These are phyloP conservation scores for Parascotia fuliginaria DNA, from an alignment of 2,888 invertebrate genomes.

Conservation along the genomic window DNA sequence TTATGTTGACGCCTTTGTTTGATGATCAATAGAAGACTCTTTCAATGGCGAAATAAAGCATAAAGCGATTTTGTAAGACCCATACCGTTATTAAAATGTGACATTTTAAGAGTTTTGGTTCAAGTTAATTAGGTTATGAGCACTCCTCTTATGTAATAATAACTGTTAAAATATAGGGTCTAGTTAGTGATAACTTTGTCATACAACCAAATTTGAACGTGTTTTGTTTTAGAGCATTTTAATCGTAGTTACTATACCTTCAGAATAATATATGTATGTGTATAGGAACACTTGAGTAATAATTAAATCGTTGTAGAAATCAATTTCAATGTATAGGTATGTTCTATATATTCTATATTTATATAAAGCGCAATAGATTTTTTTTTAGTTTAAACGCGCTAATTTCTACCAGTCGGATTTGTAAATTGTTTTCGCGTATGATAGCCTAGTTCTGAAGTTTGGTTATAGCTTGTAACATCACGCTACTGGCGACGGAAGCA, in stretches of 20 bases:
- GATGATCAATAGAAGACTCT: slow-evolving; percentile 50
- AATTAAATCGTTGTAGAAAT: too few species aligned
- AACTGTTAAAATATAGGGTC: background rate
- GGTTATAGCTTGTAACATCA: too few species aligned
- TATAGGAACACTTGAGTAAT: too few species aligned
- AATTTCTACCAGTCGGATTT: too few species aligned
- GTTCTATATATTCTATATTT: too few species aligned
- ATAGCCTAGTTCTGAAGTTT: too few species aligned
- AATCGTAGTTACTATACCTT: background rate
- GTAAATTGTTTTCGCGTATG: too few species aligned
- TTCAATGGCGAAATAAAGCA: slow-evolving; percentile 51
- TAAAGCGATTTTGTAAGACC: slow-evolving; percentile 56
- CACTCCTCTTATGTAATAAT: background rate
- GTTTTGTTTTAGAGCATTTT: background rate
- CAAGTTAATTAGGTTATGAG: slow-evolving; percentile 14
- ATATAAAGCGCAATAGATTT: too few species aligned
- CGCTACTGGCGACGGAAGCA: too few species aligned
- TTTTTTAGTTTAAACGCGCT: too few species aligned
- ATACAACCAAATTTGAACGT: background rate
- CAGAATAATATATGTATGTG: too few species aligned
- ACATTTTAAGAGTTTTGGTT: slow-evolving; percentile 3
- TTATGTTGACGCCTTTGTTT: slow-evolving; percentile 57
- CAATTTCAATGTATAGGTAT: too few species aligned
- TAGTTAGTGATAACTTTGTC: background rate
- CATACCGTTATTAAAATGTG: slow-evolving; percentile 20